Evolutionary conservation across 2,113 vertebrate species (phyloP).

Genomic region (Thryonomys swinderianus): DNA sequence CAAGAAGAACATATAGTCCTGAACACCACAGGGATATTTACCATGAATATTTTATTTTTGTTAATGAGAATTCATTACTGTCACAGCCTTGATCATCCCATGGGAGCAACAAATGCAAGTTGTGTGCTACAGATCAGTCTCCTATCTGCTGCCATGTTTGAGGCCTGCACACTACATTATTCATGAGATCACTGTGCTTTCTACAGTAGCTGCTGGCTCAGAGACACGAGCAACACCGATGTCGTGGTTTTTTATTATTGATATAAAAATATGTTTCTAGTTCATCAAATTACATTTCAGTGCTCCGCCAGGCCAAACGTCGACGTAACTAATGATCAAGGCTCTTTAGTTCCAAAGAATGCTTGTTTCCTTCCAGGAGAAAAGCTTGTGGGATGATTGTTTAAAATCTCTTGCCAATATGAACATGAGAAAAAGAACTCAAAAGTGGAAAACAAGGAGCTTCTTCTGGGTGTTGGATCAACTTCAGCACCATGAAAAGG

Average conservation of each 20-base stretch:
- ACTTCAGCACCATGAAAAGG: conserved; percentile 28
- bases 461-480: conserved; percentile 58
- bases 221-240: conserved; percentile 21
- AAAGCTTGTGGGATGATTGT: conserved; percentile 62
- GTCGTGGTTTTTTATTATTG: conserved; percentile 38
- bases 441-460: conserved; percentile 50
- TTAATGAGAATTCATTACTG: conserved; percentile 59
- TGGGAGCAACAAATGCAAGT: background rate
- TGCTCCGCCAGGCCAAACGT: conserved; percentile 60
- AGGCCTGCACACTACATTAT: background rate
- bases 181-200: background rate
- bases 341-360: conserved; percentile 74
- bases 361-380: conserved; percentile 66
- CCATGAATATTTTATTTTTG: conserved; percentile 50
- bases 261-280: conserved; percentile 64
- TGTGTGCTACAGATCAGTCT: background rate
- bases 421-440: conserved; percentile 58
- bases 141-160: background rate
- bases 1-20: background rate
- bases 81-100: background rate
- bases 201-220: conserved; percentile 54
- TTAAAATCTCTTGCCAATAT: conserved; percentile 68
- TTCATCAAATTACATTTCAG: conserved; percentile 65
- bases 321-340: conserved; percentile 62
- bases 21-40: background rate